phyloP scores from a whole-genome alignment of 2,113 vertebrate genomes.

The rat (Rattus norvegicus) region GRCr8 NC_086021.1:127267501-127268000 shows the following conservation, averaged over 20 bases:
- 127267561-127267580: background rate
- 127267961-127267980: background rate
- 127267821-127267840: conserved; percentile 19
- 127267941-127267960: too few relatives aligned
- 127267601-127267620: background rate
- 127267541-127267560: background rate
- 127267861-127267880: conserved; percentile 27
- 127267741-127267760: background rate
- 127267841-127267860: background rate
- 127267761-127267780: background rate
- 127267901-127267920: background rate
- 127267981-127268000: background rate
- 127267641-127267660: background rate
- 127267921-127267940: background rate
- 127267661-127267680: background rate
- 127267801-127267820: background rate
- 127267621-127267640: background rate
- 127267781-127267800: background rate
- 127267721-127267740: background rate
- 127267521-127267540: background rate
- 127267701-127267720: background rate
- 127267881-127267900: background rate
- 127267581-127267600: background rate
- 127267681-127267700: background rate
- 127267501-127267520: too few relatives aligned